Evolutionary conservation across 1,140 invertebrate species (phyloP).

Genomic region (Luehdorfia chinensis): DNA sequence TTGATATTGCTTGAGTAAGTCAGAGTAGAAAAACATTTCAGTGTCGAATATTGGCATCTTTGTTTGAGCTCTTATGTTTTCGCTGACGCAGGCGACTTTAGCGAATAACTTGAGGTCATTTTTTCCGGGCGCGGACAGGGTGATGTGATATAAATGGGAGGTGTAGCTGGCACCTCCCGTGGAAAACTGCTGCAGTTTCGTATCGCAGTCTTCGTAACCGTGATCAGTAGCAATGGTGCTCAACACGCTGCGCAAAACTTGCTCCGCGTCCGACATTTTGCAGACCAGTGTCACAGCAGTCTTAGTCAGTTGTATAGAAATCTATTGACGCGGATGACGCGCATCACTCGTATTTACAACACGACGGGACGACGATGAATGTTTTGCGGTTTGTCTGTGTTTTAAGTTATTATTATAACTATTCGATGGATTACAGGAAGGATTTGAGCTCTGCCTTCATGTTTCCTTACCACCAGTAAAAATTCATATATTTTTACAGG

Average conservation of each 20-base stretch:
- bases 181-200: slow-evolving; percentile 21
- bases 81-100: slow-evolving; percentile 39
- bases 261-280: slow-evolving; percentile 23
- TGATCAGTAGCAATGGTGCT: slow-evolving; percentile 27
- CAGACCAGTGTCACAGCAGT: no score
- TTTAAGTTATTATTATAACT: no score
- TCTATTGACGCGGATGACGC: no score
- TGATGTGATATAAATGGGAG: slow-evolving; percentile 29
- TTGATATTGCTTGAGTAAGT: slow-evolving; percentile 18
- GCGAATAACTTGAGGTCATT: slow-evolving; percentile 41
- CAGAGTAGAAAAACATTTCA: slow-evolving; percentile 32
- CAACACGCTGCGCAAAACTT: slow-evolving; percentile 18
- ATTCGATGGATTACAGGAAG: no score
- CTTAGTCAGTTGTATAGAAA: no score
- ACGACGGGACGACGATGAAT: no score
- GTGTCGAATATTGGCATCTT: slow-evolving; percentile 31
- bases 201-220: slow-evolving; percentile 19
- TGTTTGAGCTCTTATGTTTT: slow-evolving; percentile 29
- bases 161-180: slow-evolving; percentile 41
- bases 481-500: no score
- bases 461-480: no score
- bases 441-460: no score
- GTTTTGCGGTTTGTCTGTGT: no score
- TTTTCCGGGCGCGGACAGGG: slow-evolving; percentile 21
- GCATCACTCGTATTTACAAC: no score